A percentile compares a stretch with the other conserved stretches of the same genome.
Evolutionary conservation across 1,140 invertebrate species (phyloP).

Genomic region (Lepidurus arcticus): DNA sequence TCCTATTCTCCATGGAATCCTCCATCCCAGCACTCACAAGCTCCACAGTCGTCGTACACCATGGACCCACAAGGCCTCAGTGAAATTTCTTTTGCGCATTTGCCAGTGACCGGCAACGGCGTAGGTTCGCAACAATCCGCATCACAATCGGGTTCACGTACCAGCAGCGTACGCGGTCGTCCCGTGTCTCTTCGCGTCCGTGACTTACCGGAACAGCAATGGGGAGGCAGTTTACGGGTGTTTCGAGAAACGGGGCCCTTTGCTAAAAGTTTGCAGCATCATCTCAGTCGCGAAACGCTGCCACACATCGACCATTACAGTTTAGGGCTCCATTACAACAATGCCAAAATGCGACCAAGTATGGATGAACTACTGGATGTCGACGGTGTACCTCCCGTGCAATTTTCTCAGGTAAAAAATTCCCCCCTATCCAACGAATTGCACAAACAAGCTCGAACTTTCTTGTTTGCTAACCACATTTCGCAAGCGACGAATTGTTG

Average conservation of each 20-base stretch:
- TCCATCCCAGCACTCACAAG: neutral
- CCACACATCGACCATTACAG: conserved; percentile 32
- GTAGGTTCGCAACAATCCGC: neutral
- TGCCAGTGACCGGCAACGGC: neutral
- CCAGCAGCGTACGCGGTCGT: neutral
- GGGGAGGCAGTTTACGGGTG: conserved; percentile 11
- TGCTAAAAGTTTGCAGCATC: conserved; percentile 47
- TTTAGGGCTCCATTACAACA: neutral
- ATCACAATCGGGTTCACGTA: neutral
- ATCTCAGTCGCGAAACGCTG: conserved; percentile 31
- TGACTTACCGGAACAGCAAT: neutral
- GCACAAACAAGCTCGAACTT: too few species aligned
- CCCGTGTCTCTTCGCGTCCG: neutral
- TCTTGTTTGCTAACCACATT: too few species aligned
- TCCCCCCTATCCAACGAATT: too few species aligned
- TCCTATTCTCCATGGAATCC: conserved; percentile 19
- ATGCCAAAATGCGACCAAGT: conserved; percentile 18
- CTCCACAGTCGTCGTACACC: conserved; percentile 16
- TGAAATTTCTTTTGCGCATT: neutral
- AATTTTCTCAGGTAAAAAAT: neutral
- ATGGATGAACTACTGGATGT: neutral
- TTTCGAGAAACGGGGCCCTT: conserved; percentile 27
- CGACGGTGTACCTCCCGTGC: neutral
- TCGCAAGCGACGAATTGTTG: too few species aligned
- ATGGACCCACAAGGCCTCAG: conserved; percentile 4